Base-by-base conservation (phyloP, 2,888 invertebrate genomes). In the Tipula unca region DNA sequence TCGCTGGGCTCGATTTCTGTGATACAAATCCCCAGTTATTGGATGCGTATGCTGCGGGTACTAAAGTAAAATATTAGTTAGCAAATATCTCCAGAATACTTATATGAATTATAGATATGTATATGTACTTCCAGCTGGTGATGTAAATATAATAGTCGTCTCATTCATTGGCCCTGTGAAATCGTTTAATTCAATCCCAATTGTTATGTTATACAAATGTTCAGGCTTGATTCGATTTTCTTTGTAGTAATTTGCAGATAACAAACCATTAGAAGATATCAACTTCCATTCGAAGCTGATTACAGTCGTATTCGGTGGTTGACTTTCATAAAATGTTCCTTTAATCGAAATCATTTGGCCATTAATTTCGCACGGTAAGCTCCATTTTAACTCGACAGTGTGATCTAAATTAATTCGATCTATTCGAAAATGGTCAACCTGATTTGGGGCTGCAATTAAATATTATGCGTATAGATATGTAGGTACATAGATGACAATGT, bases 1-100 rank as follows among this genome's bases (percentile, higher is more conserved):
- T 89, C 13, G 90, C 89, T 20, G 90, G 90, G 87, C 90, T 89
- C 3, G 87, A 88, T 3, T 90, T 89, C 8, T 29, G n/a, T 17
- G 5, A n/a, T 20, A 39, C 13, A 3, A 13, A 32, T 32, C 83
- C 83, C 83, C 29, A 83, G 17, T n/a, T 17, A 32, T 6, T 29
- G 8, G 32, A 32, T 32, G 4, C 1, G 32, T 69, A 69, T 8
- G 69, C 25, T 13, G 25, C 69, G 1, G 83, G 35, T 14, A 29
- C 17, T 83, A 32, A 83, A 29, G 10, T 29, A 82, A 32, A 83
- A 83, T 6, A 29, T 17, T 32, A 17, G 1, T 82, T 3, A 29
- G 13, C n/a, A 29, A 3, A 29, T 82, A 1, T 29, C 3, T 4
- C 32, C 4, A 17, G 6, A 4, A 13, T 25, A 29, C 2, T 29